Conservation (phyloP, 1,140 invertebrate genomes). For the Neodiprion fabricii region DNA sequence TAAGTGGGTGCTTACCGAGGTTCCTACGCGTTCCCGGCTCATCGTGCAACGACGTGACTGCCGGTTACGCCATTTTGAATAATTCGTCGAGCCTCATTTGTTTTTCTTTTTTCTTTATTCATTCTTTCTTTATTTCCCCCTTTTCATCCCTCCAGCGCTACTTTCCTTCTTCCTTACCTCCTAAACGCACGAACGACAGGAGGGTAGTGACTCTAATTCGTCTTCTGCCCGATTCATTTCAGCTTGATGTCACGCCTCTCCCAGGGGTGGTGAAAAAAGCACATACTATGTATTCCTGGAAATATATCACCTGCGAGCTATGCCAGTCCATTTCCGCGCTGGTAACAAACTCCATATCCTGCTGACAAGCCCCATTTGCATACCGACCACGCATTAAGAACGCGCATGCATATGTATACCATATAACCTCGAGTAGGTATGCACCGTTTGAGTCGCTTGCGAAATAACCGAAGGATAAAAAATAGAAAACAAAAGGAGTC, state of each 20-base stretch:
- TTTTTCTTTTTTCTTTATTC: background rate
- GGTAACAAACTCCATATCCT: too few relatives aligned
- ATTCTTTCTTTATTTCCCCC: background rate
- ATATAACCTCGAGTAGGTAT: too few relatives aligned
- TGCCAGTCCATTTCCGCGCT: too few relatives aligned
- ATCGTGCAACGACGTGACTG: conserved; percentile 4
- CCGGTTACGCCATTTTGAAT: conserved; percentile 3
- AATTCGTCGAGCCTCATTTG: conserved; percentile 5
- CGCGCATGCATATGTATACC: too few relatives aligned
- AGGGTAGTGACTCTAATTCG: background rate
- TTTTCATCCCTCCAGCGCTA: background rate
- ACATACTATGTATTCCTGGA: background rate
- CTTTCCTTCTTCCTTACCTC: background rate
- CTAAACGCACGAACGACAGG: background rate
- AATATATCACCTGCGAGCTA: background rate
- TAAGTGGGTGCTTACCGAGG: conserved; percentile 1
- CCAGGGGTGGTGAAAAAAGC: background rate
- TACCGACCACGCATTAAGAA: too few relatives aligned
- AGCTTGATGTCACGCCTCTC: background rate
- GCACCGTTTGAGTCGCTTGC: too few relatives aligned
- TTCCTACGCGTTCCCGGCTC: conserved; percentile 1
- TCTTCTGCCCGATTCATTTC: background rate
- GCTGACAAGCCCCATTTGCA: too few relatives aligned
- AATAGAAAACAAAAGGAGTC: too few relatives aligned
- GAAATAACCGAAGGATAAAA: too few relatives aligned